Evolutionary conservation across 2,797 vertebrate genomes (phyloP).

Genomic region (Adelosebastes latens): DNA sequence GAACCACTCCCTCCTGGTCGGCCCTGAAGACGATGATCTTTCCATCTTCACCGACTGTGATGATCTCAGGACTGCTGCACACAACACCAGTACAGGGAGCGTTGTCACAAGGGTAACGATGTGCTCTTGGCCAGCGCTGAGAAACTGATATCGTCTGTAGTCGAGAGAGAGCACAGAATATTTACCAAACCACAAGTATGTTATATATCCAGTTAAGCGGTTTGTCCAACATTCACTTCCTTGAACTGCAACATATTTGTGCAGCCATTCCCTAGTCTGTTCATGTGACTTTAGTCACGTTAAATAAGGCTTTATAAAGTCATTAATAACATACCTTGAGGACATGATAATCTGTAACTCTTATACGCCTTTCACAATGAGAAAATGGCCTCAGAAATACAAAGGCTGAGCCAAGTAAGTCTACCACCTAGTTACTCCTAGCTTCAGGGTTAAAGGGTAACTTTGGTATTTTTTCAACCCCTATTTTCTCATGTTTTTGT

Average conservation of each 20-base stretch:
- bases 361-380: neutral
- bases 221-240: neutral
- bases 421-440: neutral
- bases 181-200: neutral
- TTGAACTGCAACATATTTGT: neutral
- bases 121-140: constrained; percentile 88
- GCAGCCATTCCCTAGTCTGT: neutral
- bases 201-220: neutral
- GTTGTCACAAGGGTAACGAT: constrained; percentile 85
- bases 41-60: constrained; percentile 95
- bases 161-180: neutral
- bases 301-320: neutral
- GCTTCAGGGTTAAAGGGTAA: neutral
- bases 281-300: neutral
- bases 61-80: constrained; percentile 93
- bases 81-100: constrained; percentile 92
- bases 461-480: too few relatives aligned
- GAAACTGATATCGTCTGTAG: constrained; percentile 86
- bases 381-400: neutral
- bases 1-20: constrained; percentile 87
- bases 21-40: constrained; percentile 91
- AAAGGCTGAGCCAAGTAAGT: neutral
- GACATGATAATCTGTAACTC: neutral
- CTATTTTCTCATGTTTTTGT: too few relatives aligned
- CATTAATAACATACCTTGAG: neutral